Conservation (phyloP, 64 coral and sea anemone species). For the Orbicella faveolata region DNA sequence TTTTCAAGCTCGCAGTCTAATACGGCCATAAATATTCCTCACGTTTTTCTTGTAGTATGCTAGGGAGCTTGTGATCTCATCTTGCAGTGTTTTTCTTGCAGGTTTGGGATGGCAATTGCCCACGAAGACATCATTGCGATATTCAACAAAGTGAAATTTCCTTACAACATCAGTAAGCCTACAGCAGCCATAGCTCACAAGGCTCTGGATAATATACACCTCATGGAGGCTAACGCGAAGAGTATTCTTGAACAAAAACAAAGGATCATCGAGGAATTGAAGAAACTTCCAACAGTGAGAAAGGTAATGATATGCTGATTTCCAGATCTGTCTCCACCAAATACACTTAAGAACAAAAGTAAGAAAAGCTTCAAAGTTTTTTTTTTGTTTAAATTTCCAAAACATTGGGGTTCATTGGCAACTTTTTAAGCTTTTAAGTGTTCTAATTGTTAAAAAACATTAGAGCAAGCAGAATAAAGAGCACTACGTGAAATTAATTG, state of each 20-base stretch:
- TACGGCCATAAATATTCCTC: too few relatives aligned
- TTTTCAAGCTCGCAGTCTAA: too few relatives aligned
- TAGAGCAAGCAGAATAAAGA: too few relatives aligned
- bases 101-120: conserved; percentile 61
- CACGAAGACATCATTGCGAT: conserved; percentile 42
- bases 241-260: conserved; percentile 45
- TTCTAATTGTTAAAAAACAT: too few relatives aligned
- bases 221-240: conserved; percentile 30
- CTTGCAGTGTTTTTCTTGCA: background rate
- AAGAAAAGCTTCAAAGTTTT: too few relatives aligned
- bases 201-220: conserved; percentile 11
- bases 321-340: background rate
- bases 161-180: conserved; percentile 37
- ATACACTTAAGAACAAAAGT: too few relatives aligned
- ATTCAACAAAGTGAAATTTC: conserved; percentile 56
- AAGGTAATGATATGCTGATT: conserved; percentile 25
- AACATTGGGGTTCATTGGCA: too few relatives aligned
- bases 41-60: background rate
- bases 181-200: conserved; percentile 20
- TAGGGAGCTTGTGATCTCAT: background rate
- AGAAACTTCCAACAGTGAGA: conserved; percentile 35
- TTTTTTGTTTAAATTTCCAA: too few relatives aligned
- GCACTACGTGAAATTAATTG: too few relatives aligned
- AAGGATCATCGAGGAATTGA: conserved; percentile 28
- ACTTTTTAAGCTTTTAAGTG: too few relatives aligned